Evolutionary conservation across 2,888 invertebrate species (phyloP), one percentile per base, ranked within the genome.

Genomic region (Amitus sp.): DNA sequence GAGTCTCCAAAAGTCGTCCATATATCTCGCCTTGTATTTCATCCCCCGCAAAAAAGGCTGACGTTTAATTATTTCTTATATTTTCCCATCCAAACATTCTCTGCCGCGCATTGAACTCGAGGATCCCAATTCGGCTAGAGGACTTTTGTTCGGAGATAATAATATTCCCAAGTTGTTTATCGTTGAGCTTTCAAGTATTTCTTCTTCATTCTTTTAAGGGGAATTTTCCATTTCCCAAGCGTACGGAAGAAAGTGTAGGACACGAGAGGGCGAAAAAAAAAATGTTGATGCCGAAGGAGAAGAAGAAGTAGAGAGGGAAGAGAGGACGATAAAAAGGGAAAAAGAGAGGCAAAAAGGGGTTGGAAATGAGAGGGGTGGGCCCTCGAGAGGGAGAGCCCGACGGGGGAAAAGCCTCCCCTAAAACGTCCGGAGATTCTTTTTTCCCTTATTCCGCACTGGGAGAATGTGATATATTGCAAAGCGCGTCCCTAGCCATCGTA

Each of bases 401-500:
- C 62, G 65, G 64, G 60, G 55, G 48, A 52, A 52, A 33, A 48
- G 53, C 47, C 55, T 56, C 64, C 54, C 69, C 66, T 62, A 23
- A 52, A 52, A 58, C 56, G 59, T 63, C 59, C 55, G 59, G 63
- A 51, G 59, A 52, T 59, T 66, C 65, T 66, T 70, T 59, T 64
- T 63, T 47, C 52, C 60, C 55, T 62, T 56, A 42, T 62, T 66
- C 67, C 67, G 64, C 67, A 63, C 69, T 55, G 71, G 71, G 73
- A 74, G 75, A 72, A 73, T 70, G 74, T 78, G 77, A 81, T 80
- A 73, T 75, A 79, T 79, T 66, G 75, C 75, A 64, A 65, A 69
- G 71, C 69, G 73, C 71, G 71, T 73, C 72, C 70, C 72, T 71
- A 68, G 66, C 68, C 71, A 66, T 69, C 67, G 70, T 75, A 72